Percentiles rank a stretch among this genome's conserved stretches.
phyloP scores from a whole-genome alignment of 1,140 invertebrate species.

The Chelonus insularis region DNA sequence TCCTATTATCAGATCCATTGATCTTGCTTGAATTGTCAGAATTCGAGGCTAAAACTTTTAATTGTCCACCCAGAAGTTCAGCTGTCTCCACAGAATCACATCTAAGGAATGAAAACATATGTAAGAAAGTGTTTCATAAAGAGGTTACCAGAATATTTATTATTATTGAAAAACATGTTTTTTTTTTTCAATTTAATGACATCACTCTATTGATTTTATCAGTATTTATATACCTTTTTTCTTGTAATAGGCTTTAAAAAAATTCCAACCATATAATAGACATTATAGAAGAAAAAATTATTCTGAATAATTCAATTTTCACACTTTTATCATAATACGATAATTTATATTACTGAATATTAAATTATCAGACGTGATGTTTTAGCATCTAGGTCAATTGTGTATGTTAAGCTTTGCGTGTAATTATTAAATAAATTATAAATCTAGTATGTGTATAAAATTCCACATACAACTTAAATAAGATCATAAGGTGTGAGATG shows the following conservation, averaged over 20 bases:
- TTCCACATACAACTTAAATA: slow-evolving; percentile 7
- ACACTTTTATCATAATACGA: no score
- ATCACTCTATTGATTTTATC: no score
- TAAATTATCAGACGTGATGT: no score
- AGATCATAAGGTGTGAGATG: slow-evolving; percentile 20
- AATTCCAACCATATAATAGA: no score
- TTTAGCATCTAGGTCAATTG: not conserved
- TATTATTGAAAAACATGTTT: no score
- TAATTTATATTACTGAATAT: no score
- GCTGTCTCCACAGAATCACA: slow-evolving; percentile 95
- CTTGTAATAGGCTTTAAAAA: no score
- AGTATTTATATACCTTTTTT: no score
- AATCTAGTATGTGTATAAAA: not conserved
- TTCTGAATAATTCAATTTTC: not conserved
- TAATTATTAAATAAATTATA: not conserved
- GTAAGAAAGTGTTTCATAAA: not conserved
- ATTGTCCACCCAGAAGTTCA: slow-evolving; percentile 76
- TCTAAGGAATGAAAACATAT: slow-evolving; percentile 34
- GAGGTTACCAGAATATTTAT: no score
- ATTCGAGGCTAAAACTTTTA: slow-evolving; percentile 79
- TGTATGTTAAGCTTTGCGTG: not conserved
- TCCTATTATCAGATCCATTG: slow-evolving; percentile 63
- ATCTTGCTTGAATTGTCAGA: slow-evolving; percentile 88
- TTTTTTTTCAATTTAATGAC: no score
- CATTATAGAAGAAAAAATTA: not conserved